phyloP scores from a whole-genome alignment of 2,888 invertebrate species.

The Agriopis aurantiaria region DNA sequence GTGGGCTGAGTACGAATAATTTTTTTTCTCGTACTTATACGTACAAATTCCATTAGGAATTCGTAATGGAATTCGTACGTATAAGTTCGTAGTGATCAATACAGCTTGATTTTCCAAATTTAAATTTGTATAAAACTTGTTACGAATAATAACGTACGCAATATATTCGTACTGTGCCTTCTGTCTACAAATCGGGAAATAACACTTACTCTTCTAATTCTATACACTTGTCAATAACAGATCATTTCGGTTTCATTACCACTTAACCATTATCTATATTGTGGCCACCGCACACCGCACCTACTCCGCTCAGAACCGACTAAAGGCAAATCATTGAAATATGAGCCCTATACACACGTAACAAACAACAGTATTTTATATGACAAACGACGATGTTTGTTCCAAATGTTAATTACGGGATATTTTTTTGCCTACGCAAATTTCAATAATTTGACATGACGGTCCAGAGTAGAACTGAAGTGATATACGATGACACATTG shows the following conservation, averaged over 20 bases:
- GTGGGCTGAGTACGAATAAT: neutral
- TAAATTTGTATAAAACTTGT: neutral
- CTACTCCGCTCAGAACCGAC: neutral
- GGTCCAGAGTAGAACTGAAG: neutral
- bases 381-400: neutral
- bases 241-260: slow-evolving; percentile 52
- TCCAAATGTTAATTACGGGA: neutral
- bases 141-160: neutral
- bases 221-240: slow-evolving; percentile 57
- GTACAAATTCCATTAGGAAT: neutral
- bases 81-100: too few relatives aligned
- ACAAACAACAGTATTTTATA: neutral
- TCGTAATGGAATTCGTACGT: too few relatives aligned
- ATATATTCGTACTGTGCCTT: slow-evolving; percentile 2
- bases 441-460: neutral
- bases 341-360: neutral
- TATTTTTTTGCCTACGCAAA: too few relatives aligned
- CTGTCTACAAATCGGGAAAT: slow-evolving; percentile 56
- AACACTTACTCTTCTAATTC: slow-evolving; percentile 68
- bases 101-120: neutral
- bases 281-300: slow-evolving; percentile 2
- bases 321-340: neutral
- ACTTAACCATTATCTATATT: slow-evolving; percentile 17
- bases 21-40: neutral
- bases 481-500: slow-evolving; percentile 13